Evolutionary conservation across 2,797 vertebrate species (phyloP).

Genomic region (Sorex maritimensis): DNA sequence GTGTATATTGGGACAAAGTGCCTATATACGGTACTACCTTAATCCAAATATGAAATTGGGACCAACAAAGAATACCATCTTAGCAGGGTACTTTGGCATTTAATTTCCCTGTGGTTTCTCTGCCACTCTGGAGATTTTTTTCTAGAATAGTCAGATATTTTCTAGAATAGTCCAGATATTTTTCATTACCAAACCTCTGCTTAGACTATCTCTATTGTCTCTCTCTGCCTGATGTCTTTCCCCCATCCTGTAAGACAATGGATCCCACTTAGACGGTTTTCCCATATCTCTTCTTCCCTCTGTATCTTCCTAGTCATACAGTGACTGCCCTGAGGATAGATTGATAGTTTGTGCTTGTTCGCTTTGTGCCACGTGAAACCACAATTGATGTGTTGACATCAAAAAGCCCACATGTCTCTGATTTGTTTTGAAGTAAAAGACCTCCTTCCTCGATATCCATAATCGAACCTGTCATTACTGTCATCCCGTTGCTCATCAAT

Average conservation of each 20-base stretch:
- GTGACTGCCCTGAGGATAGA: background rate
- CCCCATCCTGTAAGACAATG: background rate
- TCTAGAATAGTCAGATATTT: background rate
- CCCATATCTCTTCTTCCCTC: background rate
- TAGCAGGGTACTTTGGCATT: background rate
- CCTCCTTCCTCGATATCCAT: background rate
- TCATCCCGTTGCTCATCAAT: no score
- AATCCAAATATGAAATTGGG: background rate
- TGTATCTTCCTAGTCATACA: background rate
- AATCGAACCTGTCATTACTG: no score
- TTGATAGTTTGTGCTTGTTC: no score
- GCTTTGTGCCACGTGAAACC: background rate
- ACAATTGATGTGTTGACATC: background rate
- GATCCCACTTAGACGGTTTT: background rate
- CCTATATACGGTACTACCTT: background rate
- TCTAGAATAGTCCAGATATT: background rate
- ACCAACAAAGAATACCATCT: background rate
- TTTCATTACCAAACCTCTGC: background rate
- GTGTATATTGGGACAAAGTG: background rate
- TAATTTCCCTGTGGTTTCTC: background rate
- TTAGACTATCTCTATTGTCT: background rate
- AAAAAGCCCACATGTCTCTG: background rate
- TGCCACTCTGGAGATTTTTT: background rate
- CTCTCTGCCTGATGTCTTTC: background rate
- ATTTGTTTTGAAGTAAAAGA: background rate